A percentile compares a stretch with the other conserved stretches of the same genome.
phyloP scores from a whole-genome alignment of 2,113 vertebrate genomes.

The Microcebus murinus region DNA sequence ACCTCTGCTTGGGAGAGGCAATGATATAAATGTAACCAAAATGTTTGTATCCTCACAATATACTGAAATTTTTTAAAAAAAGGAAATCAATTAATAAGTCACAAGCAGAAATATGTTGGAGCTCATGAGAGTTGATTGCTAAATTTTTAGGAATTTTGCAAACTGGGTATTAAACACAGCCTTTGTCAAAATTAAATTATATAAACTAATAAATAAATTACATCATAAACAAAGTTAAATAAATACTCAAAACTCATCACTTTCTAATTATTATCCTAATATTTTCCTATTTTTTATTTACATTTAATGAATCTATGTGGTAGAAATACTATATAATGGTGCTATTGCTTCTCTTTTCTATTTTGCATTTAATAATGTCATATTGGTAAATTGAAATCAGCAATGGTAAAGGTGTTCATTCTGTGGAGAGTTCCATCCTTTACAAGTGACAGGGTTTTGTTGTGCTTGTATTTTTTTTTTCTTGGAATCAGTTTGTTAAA shows the following conservation, averaged over 20 bases:
- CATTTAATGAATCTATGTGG: neutral
- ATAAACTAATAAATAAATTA: neutral
- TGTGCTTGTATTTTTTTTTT: neutral
- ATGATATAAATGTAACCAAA: no score
- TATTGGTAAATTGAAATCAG: neutral
- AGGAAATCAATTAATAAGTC: neutral
- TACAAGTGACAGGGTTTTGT: neutral
- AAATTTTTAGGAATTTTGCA: no score
- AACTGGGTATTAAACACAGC: neutral
- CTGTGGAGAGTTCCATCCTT: neutral
- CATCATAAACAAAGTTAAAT: neutral
- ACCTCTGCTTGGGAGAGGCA: no score
- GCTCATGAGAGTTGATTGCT: neutral
- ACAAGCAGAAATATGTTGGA: neutral
- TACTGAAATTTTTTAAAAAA: no score
- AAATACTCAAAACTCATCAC: neutral
- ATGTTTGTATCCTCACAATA: no score
- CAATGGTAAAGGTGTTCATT: neutral
- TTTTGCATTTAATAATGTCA: neutral
- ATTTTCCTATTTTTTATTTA: neutral
- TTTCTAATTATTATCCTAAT: neutral
- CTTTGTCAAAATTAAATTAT: neutral
- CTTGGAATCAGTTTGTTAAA: neutral
- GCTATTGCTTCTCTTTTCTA: neutral
- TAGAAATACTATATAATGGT: neutral